Percentiles rank a stretch among this genome's conserved stretches.
Evolutionary conservation across 1,140 invertebrate genomes (phyloP).

Genomic region (Aradophagus sp.): DNA sequence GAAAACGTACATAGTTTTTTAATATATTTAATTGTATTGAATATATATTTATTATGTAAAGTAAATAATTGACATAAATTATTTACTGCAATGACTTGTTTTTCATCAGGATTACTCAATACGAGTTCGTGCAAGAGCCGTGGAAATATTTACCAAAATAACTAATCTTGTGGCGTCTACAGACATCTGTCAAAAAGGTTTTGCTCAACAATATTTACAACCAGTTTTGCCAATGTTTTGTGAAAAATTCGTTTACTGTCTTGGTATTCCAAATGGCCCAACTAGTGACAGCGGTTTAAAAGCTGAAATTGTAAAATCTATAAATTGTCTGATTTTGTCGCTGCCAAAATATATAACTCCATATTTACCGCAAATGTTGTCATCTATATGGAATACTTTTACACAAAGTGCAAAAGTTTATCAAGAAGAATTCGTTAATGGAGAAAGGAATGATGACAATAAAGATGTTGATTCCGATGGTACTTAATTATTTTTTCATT

Average conservation of each 20-base stretch:
- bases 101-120: constrained; percentile 77
- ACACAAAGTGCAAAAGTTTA: constrained; percentile 82
- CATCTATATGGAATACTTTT: constrained; percentile 83
- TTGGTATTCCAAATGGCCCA: constrained; percentile 78
- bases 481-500: too few relatives aligned
- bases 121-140: constrained; percentile 78
- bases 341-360: constrained; percentile 80
- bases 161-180: constrained; percentile 77
- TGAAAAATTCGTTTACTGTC: constrained; percentile 80
- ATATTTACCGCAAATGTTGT: constrained; percentile 81
- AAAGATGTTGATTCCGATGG: constrained; percentile 77
- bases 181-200: constrained; percentile 76
- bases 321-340: constrained; percentile 79
- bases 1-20: too few relatives aligned
- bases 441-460: constrained; percentile 71
- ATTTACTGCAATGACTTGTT: constrained; percentile 33
- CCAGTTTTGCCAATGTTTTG: constrained; percentile 83
- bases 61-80: constrained; percentile 19
- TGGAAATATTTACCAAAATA: constrained; percentile 81
- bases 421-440: constrained; percentile 78
- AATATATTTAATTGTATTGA: too few relatives aligned
- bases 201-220: constrained; percentile 78
- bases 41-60: constrained; percentile 2
- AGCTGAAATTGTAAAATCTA: constrained; percentile 83
- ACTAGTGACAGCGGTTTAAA: constrained; percentile 81